phyloP scores from a whole-genome alignment of 2,888 invertebrate species.

The Pterobdella sp. region DNA sequence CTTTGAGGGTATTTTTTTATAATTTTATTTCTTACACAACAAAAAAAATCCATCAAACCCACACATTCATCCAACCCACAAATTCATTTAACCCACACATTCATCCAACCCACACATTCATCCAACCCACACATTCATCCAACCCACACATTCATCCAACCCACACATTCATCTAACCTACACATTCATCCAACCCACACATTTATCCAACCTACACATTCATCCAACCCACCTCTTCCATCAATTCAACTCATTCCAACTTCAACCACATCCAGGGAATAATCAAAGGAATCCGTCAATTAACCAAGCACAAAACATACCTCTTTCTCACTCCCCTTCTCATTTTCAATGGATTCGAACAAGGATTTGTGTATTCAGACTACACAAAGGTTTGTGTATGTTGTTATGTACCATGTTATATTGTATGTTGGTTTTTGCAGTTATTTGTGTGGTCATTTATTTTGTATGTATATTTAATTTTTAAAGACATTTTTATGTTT shows the following conservation, averaged over 20 bases:
- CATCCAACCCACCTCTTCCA: background rate
- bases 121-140: constrained; percentile 3
- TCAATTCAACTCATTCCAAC: no score
- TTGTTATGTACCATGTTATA: background rate
- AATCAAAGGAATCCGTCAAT: constrained; percentile 37
- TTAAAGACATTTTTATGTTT: background rate
- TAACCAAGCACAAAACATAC: constrained; percentile 45
- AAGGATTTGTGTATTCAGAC: constrained; percentile 49
- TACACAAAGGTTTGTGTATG: constrained; percentile 45
- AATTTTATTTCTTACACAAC: no score
- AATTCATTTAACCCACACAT: constrained; percentile 11
- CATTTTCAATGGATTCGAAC: constrained; percentile 49
- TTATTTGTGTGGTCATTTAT: background rate
- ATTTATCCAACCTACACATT: constrained; percentile 7
- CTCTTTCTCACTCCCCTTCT: constrained; percentile 48
- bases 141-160: background rate
- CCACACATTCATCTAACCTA: background rate
- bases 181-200: constrained; percentile 18
- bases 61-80: no score
- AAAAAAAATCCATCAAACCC: no score
- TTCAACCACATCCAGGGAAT: constrained; percentile 21
- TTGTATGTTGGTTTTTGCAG: background rate
- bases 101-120: constrained; percentile 17
- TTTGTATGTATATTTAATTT: background rate
- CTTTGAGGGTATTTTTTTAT: no score